These are phyloP conservation scores for Chaunax sp. DNA, from an alignment of 2,797 vertebrate genomes.

Conservation along the genomic window DNA sequence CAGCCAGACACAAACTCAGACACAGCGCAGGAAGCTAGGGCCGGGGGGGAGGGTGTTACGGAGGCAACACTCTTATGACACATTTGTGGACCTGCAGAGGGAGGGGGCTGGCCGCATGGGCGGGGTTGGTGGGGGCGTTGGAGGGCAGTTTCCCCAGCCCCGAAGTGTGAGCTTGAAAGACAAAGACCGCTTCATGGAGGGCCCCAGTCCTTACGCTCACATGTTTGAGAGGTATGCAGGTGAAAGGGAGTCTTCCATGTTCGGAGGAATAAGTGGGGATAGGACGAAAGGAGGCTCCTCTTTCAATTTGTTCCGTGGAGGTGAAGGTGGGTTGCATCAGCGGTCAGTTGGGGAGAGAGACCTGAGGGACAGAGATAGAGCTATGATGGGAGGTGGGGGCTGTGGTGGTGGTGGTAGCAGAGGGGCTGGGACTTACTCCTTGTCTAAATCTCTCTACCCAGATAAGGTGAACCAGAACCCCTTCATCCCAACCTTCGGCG, in stretches of 20 bases:
- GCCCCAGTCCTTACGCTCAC: slow-evolving; percentile 94
- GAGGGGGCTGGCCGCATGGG: slow-evolving; percentile 87
- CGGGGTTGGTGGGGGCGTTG: slow-evolving; percentile 71
- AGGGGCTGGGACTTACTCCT: slow-evolving; percentile 93
- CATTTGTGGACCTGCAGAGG: slow-evolving; percentile 98
- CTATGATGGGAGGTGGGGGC: slow-evolving; percentile 85
- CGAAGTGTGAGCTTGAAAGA: slow-evolving; percentile 98
- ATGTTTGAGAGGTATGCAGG: slow-evolving; percentile 95
- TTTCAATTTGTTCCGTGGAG: slow-evolving; percentile 84
- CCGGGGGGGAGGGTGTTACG: slow-evolving; percentile 92
- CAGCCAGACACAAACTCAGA: slow-evolving; percentile 79
- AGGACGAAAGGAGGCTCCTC: slow-evolving; percentile 83
- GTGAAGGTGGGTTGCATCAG: slow-evolving; percentile 85
- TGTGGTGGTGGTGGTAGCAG: slow-evolving; percentile 79
- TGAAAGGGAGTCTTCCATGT: slow-evolving; percentile 82
- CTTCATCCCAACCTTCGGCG: slow-evolving; percentile 99
- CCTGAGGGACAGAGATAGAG: slow-evolving; percentile 85
- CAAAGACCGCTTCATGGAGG: slow-evolving; percentile 97
- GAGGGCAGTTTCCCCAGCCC: slow-evolving; percentile 83
- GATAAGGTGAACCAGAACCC: slow-evolving; percentile 99
- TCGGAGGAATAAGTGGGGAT: slow-evolving; percentile 77
- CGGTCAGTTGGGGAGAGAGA: slow-evolving; percentile 86
- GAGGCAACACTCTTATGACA: slow-evolving; percentile 98
- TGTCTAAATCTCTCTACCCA: slow-evolving; percentile 99
- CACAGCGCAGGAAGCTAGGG: slow-evolving; percentile 84